phyloP scores from a whole-genome alignment of 2,113 vertebrate species.

The Mustela nigripes region DNA sequence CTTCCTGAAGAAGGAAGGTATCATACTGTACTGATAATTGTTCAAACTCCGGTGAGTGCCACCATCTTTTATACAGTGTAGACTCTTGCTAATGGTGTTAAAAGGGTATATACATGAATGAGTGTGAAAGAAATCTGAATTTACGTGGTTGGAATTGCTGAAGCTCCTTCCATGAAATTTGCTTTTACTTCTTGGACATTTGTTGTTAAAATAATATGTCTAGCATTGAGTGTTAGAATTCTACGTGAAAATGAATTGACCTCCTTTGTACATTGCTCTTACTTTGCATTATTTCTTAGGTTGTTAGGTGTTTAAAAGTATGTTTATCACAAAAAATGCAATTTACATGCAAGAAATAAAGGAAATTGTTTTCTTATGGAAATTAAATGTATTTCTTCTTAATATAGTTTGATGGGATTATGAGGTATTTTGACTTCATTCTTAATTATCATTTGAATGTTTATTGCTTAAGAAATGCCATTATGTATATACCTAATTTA shows the following conservation, averaged over 20 bases:
- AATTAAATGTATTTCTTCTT: constrained; percentile 50
- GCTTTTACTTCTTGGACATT: constrained; percentile 34
- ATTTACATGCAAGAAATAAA: constrained; percentile 37
- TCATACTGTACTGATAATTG: neutral
- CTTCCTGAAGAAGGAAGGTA: neutral
- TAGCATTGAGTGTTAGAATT: constrained; percentile 35
- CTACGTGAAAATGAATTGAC: neutral
- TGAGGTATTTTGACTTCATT: constrained; percentile 52
- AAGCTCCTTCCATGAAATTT: constrained; percentile 17
- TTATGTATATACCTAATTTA: constrained; percentile 56
- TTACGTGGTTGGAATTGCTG: neutral
- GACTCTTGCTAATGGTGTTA: neutral
- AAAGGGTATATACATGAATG: neutral
- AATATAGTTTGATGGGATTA: constrained; percentile 11
- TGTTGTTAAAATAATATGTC: constrained; percentile 9
- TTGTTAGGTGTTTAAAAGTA: constrained; percentile 64
- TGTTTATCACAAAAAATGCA: constrained; percentile 29
- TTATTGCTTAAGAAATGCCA: neutral
- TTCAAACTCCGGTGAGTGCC: neutral
- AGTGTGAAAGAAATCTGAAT: neutral
- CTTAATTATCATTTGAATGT: constrained; percentile 56
- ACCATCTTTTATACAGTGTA: neutral
- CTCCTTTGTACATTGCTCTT: neutral
- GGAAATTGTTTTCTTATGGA: neutral
- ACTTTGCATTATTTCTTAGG: constrained; percentile 37